phyloP scores from a whole-genome alignment of 2,888 invertebrate species.

The Sphaeridia pumilis region DNA sequence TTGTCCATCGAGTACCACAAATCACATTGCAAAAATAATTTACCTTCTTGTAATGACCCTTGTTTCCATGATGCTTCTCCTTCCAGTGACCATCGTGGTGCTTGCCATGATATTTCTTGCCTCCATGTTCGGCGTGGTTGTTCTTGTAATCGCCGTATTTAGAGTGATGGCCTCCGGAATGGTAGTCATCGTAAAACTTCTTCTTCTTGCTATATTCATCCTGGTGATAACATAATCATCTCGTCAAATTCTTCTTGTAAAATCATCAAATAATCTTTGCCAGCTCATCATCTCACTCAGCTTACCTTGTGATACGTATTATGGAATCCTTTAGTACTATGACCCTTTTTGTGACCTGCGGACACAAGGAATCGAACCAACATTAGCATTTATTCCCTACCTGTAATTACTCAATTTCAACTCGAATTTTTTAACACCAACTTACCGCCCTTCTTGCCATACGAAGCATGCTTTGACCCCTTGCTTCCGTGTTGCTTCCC shows the following conservation, averaged over 20 bases:
- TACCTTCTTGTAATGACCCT: slow-evolving; percentile 34
- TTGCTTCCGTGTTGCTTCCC: slow-evolving; percentile 27
- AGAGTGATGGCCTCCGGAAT: slow-evolving; percentile 34
- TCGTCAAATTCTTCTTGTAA: background rate
- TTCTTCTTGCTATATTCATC: slow-evolving; percentile 36
- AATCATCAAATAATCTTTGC: background rate
- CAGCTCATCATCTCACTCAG: too few species aligned
- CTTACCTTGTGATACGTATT: slow-evolving; percentile 36
- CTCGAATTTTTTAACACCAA: background rate
- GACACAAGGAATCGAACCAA: background rate
- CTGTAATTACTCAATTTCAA: background rate
- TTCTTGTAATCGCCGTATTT: slow-evolving; percentile 34
- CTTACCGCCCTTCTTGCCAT: slow-evolving; percentile 35
- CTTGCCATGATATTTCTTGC: slow-evolving; percentile 36
- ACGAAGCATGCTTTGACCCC: slow-evolving; percentile 35
- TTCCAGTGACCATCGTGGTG: slow-evolving; percentile 36
- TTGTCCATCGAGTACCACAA: background rate
- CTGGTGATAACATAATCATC: slow-evolving; percentile 11
- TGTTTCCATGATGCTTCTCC: slow-evolving; percentile 28
- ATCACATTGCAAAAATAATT: background rate
- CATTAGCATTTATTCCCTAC: too few species aligned
- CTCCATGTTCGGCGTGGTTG: slow-evolving; percentile 34
- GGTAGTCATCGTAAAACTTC: slow-evolving; percentile 36
- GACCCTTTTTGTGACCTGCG: slow-evolving; percentile 28
- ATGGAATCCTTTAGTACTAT: slow-evolving; percentile 32